These are phyloP conservation scores for Armadillidium nasatum DNA, from an alignment of 1,140 invertebrate species.

Conservation along the genomic window DNA sequence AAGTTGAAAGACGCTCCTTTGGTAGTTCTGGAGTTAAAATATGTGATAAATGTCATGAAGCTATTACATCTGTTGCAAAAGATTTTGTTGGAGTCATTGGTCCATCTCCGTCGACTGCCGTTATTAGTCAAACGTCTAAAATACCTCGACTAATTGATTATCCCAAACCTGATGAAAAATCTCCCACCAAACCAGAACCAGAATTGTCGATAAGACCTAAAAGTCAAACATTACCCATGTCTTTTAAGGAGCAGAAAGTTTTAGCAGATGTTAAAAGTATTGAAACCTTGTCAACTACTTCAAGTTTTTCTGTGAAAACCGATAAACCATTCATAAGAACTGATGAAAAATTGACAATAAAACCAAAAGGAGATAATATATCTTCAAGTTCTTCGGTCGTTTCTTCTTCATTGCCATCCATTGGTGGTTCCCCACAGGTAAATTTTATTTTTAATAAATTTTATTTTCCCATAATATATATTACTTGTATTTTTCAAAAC, in stretches of 20 bases:
- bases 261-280: background rate
- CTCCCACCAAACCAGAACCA: background rate
- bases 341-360: background rate
- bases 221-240: background rate
- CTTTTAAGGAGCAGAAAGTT: background rate
- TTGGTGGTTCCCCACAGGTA: constrained; percentile 26
- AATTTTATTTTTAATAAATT: too few relatives aligned
- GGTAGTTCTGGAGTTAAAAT: constrained; percentile 51
- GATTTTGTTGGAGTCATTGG: constrained; percentile 50
- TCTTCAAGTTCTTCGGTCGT: constrained; percentile 47
- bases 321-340: background rate
- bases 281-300: background rate
- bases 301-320: background rate
- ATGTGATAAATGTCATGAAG: constrained; percentile 63
- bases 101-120: constrained; percentile 33
- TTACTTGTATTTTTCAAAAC: too few relatives aligned
- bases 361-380: background rate
- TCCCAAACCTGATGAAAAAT: constrained; percentile 29
- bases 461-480: background rate
- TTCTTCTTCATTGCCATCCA: constrained; percentile 6
- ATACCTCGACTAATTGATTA: constrained; percentile 43
- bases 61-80: constrained; percentile 56
- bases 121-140: constrained; percentile 41
- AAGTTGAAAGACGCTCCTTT: constrained; percentile 38
- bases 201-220: background rate